Base-by-base conservation (phyloP, 2,888 invertebrate species). In the Isotomurus palustris region DNA sequence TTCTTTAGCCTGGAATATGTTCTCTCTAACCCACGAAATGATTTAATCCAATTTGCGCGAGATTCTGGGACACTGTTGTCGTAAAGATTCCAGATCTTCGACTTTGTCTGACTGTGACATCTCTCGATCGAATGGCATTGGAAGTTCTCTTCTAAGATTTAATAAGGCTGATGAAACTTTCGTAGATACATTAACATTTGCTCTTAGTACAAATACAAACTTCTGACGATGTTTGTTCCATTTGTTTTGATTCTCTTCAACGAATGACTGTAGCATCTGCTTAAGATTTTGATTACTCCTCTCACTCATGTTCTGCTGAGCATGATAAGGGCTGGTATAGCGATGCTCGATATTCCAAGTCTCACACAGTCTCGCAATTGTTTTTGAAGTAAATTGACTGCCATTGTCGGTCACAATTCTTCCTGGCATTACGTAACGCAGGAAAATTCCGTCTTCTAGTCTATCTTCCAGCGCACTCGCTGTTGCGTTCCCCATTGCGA, bases 401-500 rank as follows among this genome's bases (percentile, higher is more conserved):
- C 49, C 67, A 36, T 67, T 65, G 24, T 67, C 67, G 1, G 51
- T 48, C 0, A 67, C 14, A 12, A 67, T 57, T 3, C 22, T 25
- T 25, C 35, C 48, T 2, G 62, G 65, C 19, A 51, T 14, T 6
- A 62, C 65, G 50, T 41, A 67, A 10, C 65, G 10, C 27, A 48
- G 62, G 43, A 67, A 64, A 22, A 66, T 51, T 28, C 62, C 52
- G 27, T 64, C 58, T 14, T 65, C 58, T 40, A 67, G 24, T n/a
- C 36, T 49, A 17, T 53, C 28, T 5, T 43, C 41, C 2, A 61
- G 40, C 19, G 55, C 62, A 3, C 41, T 32, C 1, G 67, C 58
- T 2, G 58, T 67, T 14, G 62, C 58, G 8, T n/a, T 36, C n/a
- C 28, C 19, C 29, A 67, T 40, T 0, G 67, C 53, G 49, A 64